A percentile compares a stretch with the other conserved stretches of the same genome.
These are phyloP conservation scores for Acrobasis suavella DNA, from an alignment of 2,888 invertebrate species.

Conservation along the genomic window DNA sequence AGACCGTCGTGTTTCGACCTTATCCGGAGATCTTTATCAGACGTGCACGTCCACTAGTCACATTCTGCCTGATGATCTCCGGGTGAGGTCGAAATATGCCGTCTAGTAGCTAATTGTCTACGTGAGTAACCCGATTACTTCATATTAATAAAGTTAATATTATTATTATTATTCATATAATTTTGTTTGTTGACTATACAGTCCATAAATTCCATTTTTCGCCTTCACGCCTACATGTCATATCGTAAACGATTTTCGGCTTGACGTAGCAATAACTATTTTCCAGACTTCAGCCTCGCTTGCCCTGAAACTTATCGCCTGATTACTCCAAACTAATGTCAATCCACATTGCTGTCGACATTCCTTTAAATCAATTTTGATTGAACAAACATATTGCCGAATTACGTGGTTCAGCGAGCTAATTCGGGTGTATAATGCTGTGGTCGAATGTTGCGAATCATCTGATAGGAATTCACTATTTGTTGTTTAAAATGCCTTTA, in stretches of 20 bases:
- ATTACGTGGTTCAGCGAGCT: conserved; percentile 19
- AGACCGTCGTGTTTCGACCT: too few species aligned
- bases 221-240: conserved; percentile 18
- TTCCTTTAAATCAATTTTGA: conserved; percentile 20
- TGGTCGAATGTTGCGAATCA: background rate
- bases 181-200: background rate
- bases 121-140: too few species aligned
- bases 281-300: conserved; percentile 7
- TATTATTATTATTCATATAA: background rate
- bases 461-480: background rate
- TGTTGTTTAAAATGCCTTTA: background rate
- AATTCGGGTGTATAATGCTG: conserved; percentile 5
- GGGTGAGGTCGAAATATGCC: too few species aligned
- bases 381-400: conserved; percentile 14
- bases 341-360: conserved; percentile 4
- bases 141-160: too few species aligned
- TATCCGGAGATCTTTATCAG: too few species aligned
- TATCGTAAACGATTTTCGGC: conserved; percentile 1
- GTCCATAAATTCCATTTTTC: background rate
- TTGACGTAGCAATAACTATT: conserved; percentile 9
- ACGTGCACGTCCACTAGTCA: too few species aligned
- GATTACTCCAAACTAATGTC: conserved; percentile 10
- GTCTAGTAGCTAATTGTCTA: too few species aligned
- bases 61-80: too few species aligned
- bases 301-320: conserved; percentile 19